Base-by-base conservation (phyloP, 2,797 vertebrate species). In the Poecile montanus region DNA sequence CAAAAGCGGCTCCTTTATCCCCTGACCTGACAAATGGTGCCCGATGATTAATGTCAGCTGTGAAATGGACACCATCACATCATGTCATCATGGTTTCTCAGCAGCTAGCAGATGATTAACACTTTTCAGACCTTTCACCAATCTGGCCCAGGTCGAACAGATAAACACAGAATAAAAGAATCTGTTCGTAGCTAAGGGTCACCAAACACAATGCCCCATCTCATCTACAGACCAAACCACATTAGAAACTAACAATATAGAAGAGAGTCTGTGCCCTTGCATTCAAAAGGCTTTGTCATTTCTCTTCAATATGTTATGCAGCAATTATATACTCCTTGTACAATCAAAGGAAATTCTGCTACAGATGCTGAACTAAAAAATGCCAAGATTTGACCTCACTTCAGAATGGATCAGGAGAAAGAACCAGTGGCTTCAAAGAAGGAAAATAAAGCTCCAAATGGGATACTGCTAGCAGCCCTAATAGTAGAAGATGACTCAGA, bases 401-500 rank as follows among this genome's bases (percentile, higher is more conserved):
- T 76, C 72, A 83, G 48, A 93, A 67, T 20, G 36, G 74, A 93
- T 54, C 23, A 70, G 58, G 10, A 90, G 58, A 82, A 75, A 32
- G 34, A 23, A 77, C 32, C 48, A 78, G 42, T 53, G 26, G 13
- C 40, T 75, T 84, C 68, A 91, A 89, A 45, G 70, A 94, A 79
- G 36, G 13, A 42, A 86, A 84, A 56, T 50, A 80, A 68, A 60
- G 6, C 50, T 87, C 42, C 61, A 92, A 68, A 86, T 62, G 15
- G 74, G 32, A 88, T 51, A 63, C 67, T 88, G 48, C 36, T 77
- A 81, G 56, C 42, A 60, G 67, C 58, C 84, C 20, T 57, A 77
- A 72, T 17, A 88, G 26, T 36, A 91, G 75, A 93, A 79, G 29
- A 93, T 85, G 50, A 95, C 32, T 93, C 40, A 91, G 50, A 94